A percentile compares a stretch with the other conserved stretches of the same genome.
phyloP scores from a whole-genome alignment of 2,113 vertebrate genomes.

The Callocephalon fimbriatum region DNA sequence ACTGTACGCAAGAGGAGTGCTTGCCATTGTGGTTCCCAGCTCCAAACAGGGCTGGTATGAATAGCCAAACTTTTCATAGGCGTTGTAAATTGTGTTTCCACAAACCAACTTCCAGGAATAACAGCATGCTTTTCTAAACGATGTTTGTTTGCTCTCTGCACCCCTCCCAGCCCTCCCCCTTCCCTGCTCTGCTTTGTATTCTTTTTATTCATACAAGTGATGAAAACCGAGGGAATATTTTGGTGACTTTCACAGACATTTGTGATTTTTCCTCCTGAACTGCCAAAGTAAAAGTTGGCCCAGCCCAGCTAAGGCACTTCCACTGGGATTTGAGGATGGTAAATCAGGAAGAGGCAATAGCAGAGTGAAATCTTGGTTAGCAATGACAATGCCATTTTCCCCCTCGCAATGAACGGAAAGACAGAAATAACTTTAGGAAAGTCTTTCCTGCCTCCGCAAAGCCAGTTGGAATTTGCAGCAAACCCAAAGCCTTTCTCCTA shows the following conservation, averaged over 20 bases:
- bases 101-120: constrained; percentile 71
- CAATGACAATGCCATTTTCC: constrained; percentile 45
- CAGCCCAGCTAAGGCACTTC: constrained; percentile 12
- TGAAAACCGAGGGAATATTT: constrained; percentile 53
- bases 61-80: constrained; percentile 57
- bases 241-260: constrained; percentile 61
- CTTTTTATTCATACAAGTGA: constrained; percentile 49
- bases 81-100: constrained; percentile 67
- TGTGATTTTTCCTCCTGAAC: constrained; percentile 63
- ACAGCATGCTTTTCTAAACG: constrained; percentile 69
- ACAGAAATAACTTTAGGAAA: constrained; percentile 65
- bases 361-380: constrained; percentile 25
- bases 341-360: constrained; percentile 57
- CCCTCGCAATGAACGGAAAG: not conserved
- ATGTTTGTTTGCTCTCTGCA: constrained; percentile 49
- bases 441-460: constrained; percentile 30
- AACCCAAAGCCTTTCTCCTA: not conserved
- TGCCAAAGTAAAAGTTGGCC: constrained; percentile 58
- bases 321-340: constrained; percentile 59
- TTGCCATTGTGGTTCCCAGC: constrained; percentile 49
- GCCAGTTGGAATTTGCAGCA: not conserved
- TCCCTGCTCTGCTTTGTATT: constrained; percentile 46
- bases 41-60: constrained; percentile 32
- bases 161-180: constrained; percentile 25
- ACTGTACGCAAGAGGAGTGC: not conserved